Base-by-base conservation (phyloP, 2,113 vertebrate species). In the Nipponia nippon region DNA sequence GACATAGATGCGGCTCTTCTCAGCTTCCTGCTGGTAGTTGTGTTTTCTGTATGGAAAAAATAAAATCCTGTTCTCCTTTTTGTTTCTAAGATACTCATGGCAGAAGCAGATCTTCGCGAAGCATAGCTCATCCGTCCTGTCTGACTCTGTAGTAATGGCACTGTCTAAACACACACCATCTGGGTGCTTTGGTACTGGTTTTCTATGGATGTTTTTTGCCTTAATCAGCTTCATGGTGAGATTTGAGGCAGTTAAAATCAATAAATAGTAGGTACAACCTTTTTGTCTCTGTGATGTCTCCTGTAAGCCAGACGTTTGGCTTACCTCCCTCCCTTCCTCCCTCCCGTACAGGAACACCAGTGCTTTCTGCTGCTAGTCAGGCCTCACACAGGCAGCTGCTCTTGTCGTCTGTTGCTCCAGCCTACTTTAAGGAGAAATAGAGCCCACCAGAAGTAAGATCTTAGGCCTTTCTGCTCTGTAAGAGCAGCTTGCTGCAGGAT, bases 371-470 rank as follows among this genome's bases (percentile, higher is more conserved):
- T 65, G 7, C 50, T 42, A 19, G 16, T 81, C 30, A 65, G 30
- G n/a, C 40, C n/a, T 72, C 30, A 8, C 0, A 0, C 42, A 25
- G 49, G 30, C 23, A 40, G 58, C 0, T 2, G 18, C 17, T 46
- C 20, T 34, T 34, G 0, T 32, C 47, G n/a, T 71, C 49, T 55
- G 18, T 89, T 49, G 42, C 42, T 81, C 58, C 67, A 56, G 77
- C 13, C 16, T 44, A 16, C 29, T 80, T 69, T 49, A 44, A 66
- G 52, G 52, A 66, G 69, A 75, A 75, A 19, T 26, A 36, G 11
- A 81, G 23, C 50, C 44, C 52, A 58, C 11, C 14, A 50, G 16
- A 50, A 65, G 15, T n/a, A 56, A 81, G 50, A 19, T 34, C 30
- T 17, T n/a, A 72, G 11, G 34, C 8, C 49, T 32, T 89, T 42